These are phyloP conservation scores for Lampropteryx suffumata DNA, from an alignment of 2,888 invertebrate genomes.

Conservation along the genomic window DNA sequence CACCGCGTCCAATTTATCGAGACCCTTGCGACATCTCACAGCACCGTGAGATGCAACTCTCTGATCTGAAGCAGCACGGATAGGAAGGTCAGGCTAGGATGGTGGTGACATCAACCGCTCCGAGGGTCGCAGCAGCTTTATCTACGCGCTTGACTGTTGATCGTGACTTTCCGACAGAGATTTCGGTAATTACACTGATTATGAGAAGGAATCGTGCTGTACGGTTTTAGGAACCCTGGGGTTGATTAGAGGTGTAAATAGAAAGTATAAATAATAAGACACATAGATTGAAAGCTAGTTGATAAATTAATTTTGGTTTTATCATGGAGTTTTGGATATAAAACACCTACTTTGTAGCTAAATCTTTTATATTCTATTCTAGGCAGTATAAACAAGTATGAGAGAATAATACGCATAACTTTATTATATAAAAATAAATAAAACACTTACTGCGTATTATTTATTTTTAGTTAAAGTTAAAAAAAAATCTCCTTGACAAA, in stretches of 20 bases:
- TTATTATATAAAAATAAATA: too few relatives aligned
- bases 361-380: too few relatives aligned
- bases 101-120: constrained; percentile 56
- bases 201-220: constrained; percentile 64
- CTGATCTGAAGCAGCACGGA: constrained; percentile 23
- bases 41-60: constrained; percentile 12
- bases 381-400: too few relatives aligned
- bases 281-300: neutral
- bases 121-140: constrained; percentile 74
- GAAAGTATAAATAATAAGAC: constrained; percentile 28
- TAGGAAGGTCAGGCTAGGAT: constrained; percentile 45
- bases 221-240: constrained; percentile 41
- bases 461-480: too few relatives aligned
- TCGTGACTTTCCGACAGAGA: constrained; percentile 79
- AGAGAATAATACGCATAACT: too few relatives aligned
- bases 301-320: neutral
- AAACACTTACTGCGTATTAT: too few relatives aligned
- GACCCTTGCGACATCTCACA: constrained; percentile 41
- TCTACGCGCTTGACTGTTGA: constrained; percentile 72
- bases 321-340: too few relatives aligned
- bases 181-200: constrained; percentile 79
- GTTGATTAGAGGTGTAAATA: constrained; percentile 28
- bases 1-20: constrained; percentile 52
- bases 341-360: too few relatives aligned
- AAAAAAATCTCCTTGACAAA: too few relatives aligned